Conservation (phyloP, 2,888 invertebrate genomes). For the Phyllotreta cruciferae region DNA sequence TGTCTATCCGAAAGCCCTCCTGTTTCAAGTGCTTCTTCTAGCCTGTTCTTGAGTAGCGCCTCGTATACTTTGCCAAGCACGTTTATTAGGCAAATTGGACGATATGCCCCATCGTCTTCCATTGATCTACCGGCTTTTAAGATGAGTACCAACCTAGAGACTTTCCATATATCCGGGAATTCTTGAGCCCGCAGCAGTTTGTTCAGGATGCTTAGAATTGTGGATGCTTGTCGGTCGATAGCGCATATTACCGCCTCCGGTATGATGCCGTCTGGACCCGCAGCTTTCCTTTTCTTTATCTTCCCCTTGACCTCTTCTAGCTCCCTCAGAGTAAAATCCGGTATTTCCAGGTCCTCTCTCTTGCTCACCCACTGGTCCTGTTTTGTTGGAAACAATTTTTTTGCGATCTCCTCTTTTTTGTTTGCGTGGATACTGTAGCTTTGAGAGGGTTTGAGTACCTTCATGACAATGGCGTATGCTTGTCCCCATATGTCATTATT, state of each 20-base stretch:
- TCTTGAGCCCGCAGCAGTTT: conserved; percentile 15
- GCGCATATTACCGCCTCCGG: conserved; percentile 34
- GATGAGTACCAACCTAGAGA: conserved; percentile 38
- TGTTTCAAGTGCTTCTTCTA: conserved; percentile 21
- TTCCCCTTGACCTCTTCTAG: conserved; percentile 25
- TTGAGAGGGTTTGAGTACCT: background rate
- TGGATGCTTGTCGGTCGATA: too few species aligned
- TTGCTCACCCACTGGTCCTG: background rate
- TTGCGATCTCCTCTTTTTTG: background rate
- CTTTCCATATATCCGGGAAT: conserved; percentile 39
- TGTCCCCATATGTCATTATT: conserved; percentile 5
- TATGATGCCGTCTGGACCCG: conserved; percentile 42
- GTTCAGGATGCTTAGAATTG: too few species aligned
- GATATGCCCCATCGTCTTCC: conserved; percentile 14
- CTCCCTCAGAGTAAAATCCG: conserved; percentile 34
- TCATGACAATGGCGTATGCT: conserved; percentile 1
- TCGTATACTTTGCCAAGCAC: conserved; percentile 29
- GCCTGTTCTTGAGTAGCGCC: conserved; percentile 5
- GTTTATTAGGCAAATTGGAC: conserved; percentile 36
- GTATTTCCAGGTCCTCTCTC: background rate
- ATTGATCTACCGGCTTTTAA: conserved; percentile 15
- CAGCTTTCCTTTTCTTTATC: conserved; percentile 38
- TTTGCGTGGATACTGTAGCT: background rate
- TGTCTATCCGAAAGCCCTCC: conserved; percentile 20
- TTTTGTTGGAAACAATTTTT: background rate